Base-by-base conservation (phyloP, 2,113 vertebrate species). In the Ellobius talpinus region DNA sequence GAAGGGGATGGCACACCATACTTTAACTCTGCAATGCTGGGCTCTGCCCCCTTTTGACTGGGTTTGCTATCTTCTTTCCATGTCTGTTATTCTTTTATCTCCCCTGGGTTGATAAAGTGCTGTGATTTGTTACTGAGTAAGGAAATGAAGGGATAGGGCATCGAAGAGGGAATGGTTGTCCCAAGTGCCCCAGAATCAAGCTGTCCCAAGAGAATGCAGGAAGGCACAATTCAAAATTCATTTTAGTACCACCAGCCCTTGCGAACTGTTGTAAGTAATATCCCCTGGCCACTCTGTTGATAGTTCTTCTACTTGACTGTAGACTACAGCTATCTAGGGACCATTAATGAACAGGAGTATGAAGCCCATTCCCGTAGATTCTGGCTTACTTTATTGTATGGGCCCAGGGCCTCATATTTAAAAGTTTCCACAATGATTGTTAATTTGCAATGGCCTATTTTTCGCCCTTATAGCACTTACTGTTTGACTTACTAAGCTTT, bases 221-320 rank as follows among this genome's bases (percentile, higher is more conserved):
- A 42, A 76, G 70, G 73, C 89, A 90, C 76, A 87, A 78, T 96
- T 76, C 45, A 68, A 26, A 63, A 29, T 52, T 79, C 16, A 39
- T 81, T 92, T 96, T 36, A 24, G 77, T 94, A 86, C 90, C 81
- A 33, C 42, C 78, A 78, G 82, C 21, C 79, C 36, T 91, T 86
- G 72, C 42, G 70, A 61, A 10, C 39, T 19, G 13, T 78, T 79
- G 81, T 19, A 74, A 77, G 23, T 65, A 85, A 65, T 45, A 90
- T 2, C 21, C 39, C 7, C 2, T 84, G 68, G n/a, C 39, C 70
- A 42, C 16, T 16, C 39, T 73, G 0, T 77, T n/a, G 33, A 52
- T 58, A 52, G 11, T 70, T 94, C 47, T 68, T 3, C 77, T 76
- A 17, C 26, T 33, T 73, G 55, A 39, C 68, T 29, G 14, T 47